Evolutionary conservation across 2,113 vertebrate species (phyloP), one percentile per base, ranked within the genome.

Genomic region (Telmatochromis sp.): DNA sequence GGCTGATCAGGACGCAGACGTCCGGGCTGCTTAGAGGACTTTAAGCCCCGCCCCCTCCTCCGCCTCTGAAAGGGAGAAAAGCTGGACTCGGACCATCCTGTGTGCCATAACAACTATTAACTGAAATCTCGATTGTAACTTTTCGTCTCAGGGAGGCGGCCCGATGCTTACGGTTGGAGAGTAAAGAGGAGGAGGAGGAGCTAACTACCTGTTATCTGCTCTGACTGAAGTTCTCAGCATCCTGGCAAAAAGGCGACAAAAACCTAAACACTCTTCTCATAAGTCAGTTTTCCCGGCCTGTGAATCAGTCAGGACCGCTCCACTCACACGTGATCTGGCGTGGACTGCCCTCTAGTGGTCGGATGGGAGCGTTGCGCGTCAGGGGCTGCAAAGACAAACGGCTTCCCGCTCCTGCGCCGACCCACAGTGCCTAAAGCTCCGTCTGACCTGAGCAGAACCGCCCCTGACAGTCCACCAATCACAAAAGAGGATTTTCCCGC

Each of bases 101-200:
- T 95, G 96, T 96, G 96, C 96, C 96, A 97, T 96, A 96, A 89
- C 84, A 93, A 93, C 88, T 93, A 60, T 90, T 54, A 85, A 93
- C 87, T 89, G 90, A 94, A 94, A 91, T 93, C 90, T 93, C 90
- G 93, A 95, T 94, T 95, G 94, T 95, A 95, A 93, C 88, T 92
- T 96, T 94, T 93, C 42, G 88, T 94, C 96, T 97, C 95, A 95
- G 95, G 95, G 95, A 95, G 95, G 92, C 93, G 88, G 92, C 93
- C 89, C 86, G 85, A 92, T 93, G 91, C 90, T 92, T 85, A 89
- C 70, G 87, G 85, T 85, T 84, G 83, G 89, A 93, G 89, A 91
- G 91, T 87, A 82, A 93, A 81, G 91, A 93, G 89, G 91, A 91
- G 15, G 91, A 90, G 87, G 91, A 88, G 80, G 92, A 92, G 78